Percentiles rank a stretch among this genome's conserved stretches.
Conservation (phyloP, 1,140 invertebrate species). For the Pseudomyrmex pallidus region DNA sequence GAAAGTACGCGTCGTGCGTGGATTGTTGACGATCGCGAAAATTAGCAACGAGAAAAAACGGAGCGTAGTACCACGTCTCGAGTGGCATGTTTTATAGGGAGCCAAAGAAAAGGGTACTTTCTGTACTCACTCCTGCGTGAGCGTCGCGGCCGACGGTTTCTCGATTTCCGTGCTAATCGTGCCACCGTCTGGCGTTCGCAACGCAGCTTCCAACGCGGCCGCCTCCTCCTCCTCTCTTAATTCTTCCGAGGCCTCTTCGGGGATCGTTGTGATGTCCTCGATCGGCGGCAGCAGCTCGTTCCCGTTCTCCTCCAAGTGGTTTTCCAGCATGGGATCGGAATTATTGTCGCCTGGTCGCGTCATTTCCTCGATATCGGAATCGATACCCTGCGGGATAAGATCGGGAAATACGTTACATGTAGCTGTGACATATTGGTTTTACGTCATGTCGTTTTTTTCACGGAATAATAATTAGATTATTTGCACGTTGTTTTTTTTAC, state of each 20-base stretch:
- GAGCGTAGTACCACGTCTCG: not conserved
- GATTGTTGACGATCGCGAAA: constrained; percentile 58
- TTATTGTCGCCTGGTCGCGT: constrained; percentile 84
- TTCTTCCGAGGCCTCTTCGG: constrained; percentile 83
- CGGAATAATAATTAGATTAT: not conserved
- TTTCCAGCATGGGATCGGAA: constrained; percentile 79
- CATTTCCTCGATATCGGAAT: constrained; percentile 94
- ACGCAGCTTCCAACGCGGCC: constrained; percentile 73
- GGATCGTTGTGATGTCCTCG: constrained; percentile 83
- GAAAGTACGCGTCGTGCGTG: constrained; percentile 2
- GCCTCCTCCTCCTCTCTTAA: constrained; percentile 81
- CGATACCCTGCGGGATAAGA: constrained; percentile 88
- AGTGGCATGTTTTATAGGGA: not conserved
- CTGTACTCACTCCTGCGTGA: constrained; percentile 75
- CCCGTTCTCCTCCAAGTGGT: constrained; percentile 80
- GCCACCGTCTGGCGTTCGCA: constrained; percentile 73
- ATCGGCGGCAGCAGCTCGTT: constrained; percentile 77
- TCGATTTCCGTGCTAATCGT: constrained; percentile 78
- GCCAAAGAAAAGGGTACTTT: constrained; percentile 27
- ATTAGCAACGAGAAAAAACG: constrained; percentile 12
- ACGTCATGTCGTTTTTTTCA: not conserved
- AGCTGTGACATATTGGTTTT: not conserved
- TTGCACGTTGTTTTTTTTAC: too few relatives aligned
- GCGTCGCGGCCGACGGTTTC: constrained; percentile 71
- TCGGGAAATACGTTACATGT: not conserved